Base-by-base conservation (phyloP, 2,888 invertebrate genomes). In the Aphidoletes aphidimyza region DNA sequence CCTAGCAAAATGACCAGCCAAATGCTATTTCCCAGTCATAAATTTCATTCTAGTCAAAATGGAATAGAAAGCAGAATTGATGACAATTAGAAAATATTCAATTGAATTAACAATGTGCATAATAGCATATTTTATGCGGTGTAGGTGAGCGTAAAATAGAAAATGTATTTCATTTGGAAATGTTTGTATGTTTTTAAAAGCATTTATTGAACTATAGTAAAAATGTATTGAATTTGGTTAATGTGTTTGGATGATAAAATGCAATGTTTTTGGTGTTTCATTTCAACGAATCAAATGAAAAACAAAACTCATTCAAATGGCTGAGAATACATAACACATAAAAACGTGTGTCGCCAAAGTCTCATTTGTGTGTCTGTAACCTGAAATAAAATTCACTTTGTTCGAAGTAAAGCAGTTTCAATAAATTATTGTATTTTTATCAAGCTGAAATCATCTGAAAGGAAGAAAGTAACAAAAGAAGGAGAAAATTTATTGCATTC, bases 401-500 rank as follows among this genome's bases (percentile, higher is more conserved):
- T 69, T 69, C 69, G 14, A 30, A 2, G 69, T 54, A 54, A 54
- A 54, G 22, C 34, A 9, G 69, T 69, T 19, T 69, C 69, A n/a
- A 69, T 69, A 69, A 69, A 69, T 69, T 69, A 69, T 69, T 30
- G 17, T 69, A 69, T 69, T 69, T 69, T 69, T 69, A 69, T 69
- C 69, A 30, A 69, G 30, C 9, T 30, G 14, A 30, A 26, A 69
- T 30, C 2, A 69, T 69, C 69, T 69, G 30, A 30, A 30, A 69
- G 9, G 69, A 69, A 69, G 69, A 69, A 69, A 69, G 69, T 69
- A 69, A 69, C 69, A 69, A 69, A 69, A 69, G 69, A 69, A 69
- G 30, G 11, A 2, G 69, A 17, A 30, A 69, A 69, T 69, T 69
- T 69, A 69, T 69, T 69, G 30, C 69, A 69, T 69, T 30, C 30